Conservation (phyloP, 2,797 vertebrate genomes). For the Mastacembelus armatus region DNA sequence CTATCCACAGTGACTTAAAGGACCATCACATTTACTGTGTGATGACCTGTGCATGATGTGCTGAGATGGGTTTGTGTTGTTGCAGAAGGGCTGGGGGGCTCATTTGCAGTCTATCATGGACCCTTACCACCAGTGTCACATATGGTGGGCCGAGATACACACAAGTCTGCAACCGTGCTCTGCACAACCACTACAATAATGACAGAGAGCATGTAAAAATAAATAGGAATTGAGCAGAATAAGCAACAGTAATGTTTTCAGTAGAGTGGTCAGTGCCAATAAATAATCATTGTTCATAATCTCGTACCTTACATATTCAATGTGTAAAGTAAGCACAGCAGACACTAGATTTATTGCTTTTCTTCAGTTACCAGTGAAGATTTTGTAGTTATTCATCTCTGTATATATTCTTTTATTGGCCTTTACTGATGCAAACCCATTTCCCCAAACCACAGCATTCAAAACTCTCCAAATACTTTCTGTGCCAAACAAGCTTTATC, state of each 20-base stretch:
- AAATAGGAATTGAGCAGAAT: too few species aligned
- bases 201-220: slow-evolving; percentile 9
- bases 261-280: neutral
- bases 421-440: neutral
- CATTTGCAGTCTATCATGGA: slow-evolving; percentile 7
- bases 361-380: neutral
- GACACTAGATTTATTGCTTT: neutral
- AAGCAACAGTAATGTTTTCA: slow-evolving; percentile 12
- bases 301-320: neutral
- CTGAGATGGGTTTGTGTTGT: slow-evolving; percentile 5
- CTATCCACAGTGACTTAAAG: neutral
- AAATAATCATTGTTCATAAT: neutral
- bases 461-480: slow-evolving; percentile 8
- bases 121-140: slow-evolving; percentile 17
- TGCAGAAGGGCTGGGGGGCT: too few species aligned
- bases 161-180: slow-evolving; percentile 5
- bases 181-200: neutral
- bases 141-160: slow-evolving; percentile 21
- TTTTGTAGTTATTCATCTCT: neutral
- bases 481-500: slow-evolving; percentile 27
- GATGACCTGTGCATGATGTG: neutral
- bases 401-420: neutral
- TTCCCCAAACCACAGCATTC: too few species aligned
- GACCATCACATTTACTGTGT: neutral
- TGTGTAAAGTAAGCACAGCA: neutral